phyloP scores from a whole-genome alignment of 1,140 invertebrate genomes.

The Tigriopus japonicus region DNA sequence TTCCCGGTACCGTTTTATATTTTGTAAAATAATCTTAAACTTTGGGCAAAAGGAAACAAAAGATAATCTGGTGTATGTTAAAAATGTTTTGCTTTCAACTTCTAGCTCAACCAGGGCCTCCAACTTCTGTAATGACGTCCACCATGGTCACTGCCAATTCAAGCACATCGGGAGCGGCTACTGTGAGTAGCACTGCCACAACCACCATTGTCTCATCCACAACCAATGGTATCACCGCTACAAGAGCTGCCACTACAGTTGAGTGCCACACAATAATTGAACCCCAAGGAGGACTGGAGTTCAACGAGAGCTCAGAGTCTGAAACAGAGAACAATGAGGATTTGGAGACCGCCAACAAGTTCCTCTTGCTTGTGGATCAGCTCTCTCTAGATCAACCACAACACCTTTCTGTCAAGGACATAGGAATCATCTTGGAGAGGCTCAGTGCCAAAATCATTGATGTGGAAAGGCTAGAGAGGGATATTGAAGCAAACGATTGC shows the following conservation, averaged over 20 bases:
- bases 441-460: conserved; percentile 79
- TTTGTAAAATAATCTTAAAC: too few species aligned
- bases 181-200: neutral
- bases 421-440: conserved; percentile 76
- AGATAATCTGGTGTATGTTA: too few species aligned
- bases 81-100: too few species aligned
- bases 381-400: conserved; percentile 72
- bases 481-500: conserved; percentile 72
- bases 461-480: conserved; percentile 69
- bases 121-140: too few species aligned
- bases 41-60: too few species aligned
- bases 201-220: too few species aligned
- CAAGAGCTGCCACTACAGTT: too few species aligned
- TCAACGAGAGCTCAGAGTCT: conserved; percentile 58
- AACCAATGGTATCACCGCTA: too few species aligned
- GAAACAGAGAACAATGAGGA: conserved; percentile 84
- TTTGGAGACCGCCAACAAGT: conserved; percentile 71
- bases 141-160: neutral
- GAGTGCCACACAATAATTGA: too few species aligned
- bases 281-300: neutral
- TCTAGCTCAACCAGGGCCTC: too few species aligned
- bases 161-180: conserved; percentile 2
- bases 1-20: too few species aligned
- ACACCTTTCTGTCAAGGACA: conserved; percentile 78
- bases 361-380: conserved; percentile 75